Conservation (phyloP, 2,113 vertebrate genomes). For the Chamaea fasciata region DNA sequence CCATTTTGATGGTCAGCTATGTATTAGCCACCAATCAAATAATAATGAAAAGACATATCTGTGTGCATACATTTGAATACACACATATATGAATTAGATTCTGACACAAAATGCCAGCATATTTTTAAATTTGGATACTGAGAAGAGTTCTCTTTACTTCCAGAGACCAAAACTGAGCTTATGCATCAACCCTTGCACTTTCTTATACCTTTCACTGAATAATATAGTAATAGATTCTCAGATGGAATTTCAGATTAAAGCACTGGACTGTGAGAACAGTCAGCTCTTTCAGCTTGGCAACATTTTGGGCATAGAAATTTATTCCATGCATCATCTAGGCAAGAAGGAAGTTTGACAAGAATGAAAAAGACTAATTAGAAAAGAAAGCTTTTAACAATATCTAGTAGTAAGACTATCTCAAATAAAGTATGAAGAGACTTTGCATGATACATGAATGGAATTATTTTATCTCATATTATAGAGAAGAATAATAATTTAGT, state of each 20-base stretch:
- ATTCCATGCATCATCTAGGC: background rate
- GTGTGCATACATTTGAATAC: background rate
- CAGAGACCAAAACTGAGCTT: background rate
- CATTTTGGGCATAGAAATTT: background rate
- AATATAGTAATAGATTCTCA: background rate
- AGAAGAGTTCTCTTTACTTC: background rate
- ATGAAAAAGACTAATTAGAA: background rate
- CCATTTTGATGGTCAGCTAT: background rate
- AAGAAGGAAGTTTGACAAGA: background rate
- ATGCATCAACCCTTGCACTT: background rate
- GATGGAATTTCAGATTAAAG: background rate
- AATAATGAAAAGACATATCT: background rate
- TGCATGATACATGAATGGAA: background rate
- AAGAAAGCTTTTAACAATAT: background rate
- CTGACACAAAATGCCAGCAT: background rate
- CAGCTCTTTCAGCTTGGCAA: background rate
- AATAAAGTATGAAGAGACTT: background rate
- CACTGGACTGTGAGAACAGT: background rate
- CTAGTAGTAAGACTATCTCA: background rate
- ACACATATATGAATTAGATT: background rate
- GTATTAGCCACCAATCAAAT: background rate
- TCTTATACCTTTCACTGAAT: background rate
- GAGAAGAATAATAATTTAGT: background rate
- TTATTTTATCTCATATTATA: background rate
- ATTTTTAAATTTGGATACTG: background rate